Percentiles rank a stretch among this genome's conserved stretches.
Evolutionary conservation across 2,797 vertebrate genomes (phyloP).

Genomic region (Morus bassanus): DNA sequence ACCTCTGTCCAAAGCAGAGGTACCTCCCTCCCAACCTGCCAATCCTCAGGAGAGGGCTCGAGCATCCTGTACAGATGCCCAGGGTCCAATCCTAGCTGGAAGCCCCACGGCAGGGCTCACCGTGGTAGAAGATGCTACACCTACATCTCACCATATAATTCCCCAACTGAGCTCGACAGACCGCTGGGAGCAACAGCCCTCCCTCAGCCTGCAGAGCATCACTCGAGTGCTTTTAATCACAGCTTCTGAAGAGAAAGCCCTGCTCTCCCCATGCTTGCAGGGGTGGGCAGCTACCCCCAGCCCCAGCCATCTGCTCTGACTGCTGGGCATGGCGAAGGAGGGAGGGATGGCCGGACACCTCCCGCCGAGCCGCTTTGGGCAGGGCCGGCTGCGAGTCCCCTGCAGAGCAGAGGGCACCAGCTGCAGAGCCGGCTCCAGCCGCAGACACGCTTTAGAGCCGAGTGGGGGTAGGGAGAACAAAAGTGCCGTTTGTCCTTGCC

Average conservation of each 20-base stretch:
- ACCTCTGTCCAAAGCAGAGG: too few relatives aligned
- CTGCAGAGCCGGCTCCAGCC: background rate
- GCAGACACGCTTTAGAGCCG: accelerated
- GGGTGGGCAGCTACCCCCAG: background rate
- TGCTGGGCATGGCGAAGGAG: accelerated
- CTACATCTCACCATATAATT: background rate
- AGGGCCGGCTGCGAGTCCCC: background rate
- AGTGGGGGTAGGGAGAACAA: background rate
- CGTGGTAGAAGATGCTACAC: too few relatives aligned
- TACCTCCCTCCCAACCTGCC: background rate
- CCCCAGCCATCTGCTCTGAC: background rate
- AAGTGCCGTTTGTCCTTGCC: background rate
- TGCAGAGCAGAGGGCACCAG: background rate
- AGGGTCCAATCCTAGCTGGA: too few relatives aligned
- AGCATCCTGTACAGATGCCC: accelerated
- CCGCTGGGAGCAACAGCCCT: background rate
- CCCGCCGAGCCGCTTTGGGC: background rate
- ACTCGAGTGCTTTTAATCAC: background rate
- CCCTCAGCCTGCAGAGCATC: background rate
- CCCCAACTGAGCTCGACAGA: accelerated
- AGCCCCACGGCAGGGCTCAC: background rate
- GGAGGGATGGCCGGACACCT: background rate
- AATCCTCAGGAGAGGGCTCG: background rate
- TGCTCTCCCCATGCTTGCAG: background rate
- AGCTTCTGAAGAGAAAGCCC: background rate